These are phyloP conservation scores for Drosophila orena DNA, from an alignment of 1,140 invertebrate genomes.

Conservation along the genomic window DNA sequence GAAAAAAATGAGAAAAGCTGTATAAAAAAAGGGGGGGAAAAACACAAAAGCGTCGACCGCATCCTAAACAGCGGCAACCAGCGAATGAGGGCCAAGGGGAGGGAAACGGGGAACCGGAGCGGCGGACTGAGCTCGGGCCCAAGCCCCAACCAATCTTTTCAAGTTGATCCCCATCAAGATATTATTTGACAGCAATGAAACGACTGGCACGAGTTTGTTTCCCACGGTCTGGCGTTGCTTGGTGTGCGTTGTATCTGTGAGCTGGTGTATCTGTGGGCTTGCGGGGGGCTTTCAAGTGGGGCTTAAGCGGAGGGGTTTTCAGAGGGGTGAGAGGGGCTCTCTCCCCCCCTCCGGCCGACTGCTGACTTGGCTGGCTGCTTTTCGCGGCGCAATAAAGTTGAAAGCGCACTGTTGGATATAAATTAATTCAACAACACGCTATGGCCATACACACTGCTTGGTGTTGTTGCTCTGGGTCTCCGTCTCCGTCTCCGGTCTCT, in stretches of 20 bases:
- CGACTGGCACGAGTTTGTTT: constrained; percentile 85
- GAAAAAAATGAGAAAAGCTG: constrained; percentile 43
- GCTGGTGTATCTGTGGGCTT: constrained; percentile 63
- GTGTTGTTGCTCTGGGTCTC: constrained; percentile 49
- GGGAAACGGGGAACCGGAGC: constrained; percentile 18
- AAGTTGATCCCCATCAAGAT: constrained; percentile 85
- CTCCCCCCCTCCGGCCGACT: background rate
- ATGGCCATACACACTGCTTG: constrained; percentile 25
- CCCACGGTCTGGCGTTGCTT: constrained; percentile 81
- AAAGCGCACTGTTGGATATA: constrained; percentile 83
- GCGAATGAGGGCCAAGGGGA: constrained; percentile 34
- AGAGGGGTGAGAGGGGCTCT: background rate
- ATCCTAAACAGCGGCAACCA: constrained; percentile 74
- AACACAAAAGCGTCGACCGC: constrained; percentile 77
- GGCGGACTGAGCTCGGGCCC: constrained; percentile 46
- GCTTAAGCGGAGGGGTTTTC: background rate
- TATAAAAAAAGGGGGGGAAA: constrained; percentile 10
- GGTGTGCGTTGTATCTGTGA: constrained; percentile 54
- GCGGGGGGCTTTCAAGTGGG: constrained; percentile 15
- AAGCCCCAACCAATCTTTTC: constrained; percentile 82
- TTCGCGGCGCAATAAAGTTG: constrained; percentile 82
- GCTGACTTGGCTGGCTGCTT: constrained; percentile 63
- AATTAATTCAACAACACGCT: constrained; percentile 83
- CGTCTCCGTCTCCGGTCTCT: constrained; percentile 16
- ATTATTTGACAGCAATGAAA: constrained; percentile 85